These are phyloP conservation scores for Chrysodeixis includens DNA, from an alignment of 2,888 invertebrate species.

Conservation along the genomic window DNA sequence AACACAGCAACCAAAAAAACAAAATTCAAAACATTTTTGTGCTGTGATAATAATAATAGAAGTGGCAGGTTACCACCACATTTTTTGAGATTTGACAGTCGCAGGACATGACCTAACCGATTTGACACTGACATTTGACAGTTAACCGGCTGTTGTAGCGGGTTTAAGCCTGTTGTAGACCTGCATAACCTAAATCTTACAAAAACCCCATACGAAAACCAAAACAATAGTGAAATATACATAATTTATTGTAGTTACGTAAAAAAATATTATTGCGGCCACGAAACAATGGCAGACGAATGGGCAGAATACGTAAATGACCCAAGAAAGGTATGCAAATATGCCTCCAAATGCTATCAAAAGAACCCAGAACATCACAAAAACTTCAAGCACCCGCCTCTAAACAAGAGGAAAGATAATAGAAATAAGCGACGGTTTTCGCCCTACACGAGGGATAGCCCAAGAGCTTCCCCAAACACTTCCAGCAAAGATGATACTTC, in stretches of 20 bases:
- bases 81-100: too few relatives aligned
- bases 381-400: conserved; percentile 93
- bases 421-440: conserved; percentile 65
- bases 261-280: neutral
- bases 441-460: conserved; percentile 61
- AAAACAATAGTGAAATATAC: neutral
- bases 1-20: too few relatives aligned
- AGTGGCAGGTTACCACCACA: too few relatives aligned
- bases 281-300: conserved; percentile 75
- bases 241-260: too few relatives aligned
- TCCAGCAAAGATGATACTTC: conserved; percentile 14
- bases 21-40: too few relatives aligned
- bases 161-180: too few relatives aligned
- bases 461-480: conserved; percentile 18
- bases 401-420: conserved; percentile 65
- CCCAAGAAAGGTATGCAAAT: conserved; percentile 91
- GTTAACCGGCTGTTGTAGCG: neutral
- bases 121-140: neutral
- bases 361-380: conserved; percentile 93
- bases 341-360: conserved; percentile 94
- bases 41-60: too few relatives aligned
- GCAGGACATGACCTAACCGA: too few relatives aligned
- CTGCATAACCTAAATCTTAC: neutral
- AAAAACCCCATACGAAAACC: neutral
- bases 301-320: conserved; percentile 78